These are phyloP conservation scores for Caenorhabditis panamensis DNA, from an alignment of 2,888 invertebrate genomes.

Conservation along the genomic window DNA sequence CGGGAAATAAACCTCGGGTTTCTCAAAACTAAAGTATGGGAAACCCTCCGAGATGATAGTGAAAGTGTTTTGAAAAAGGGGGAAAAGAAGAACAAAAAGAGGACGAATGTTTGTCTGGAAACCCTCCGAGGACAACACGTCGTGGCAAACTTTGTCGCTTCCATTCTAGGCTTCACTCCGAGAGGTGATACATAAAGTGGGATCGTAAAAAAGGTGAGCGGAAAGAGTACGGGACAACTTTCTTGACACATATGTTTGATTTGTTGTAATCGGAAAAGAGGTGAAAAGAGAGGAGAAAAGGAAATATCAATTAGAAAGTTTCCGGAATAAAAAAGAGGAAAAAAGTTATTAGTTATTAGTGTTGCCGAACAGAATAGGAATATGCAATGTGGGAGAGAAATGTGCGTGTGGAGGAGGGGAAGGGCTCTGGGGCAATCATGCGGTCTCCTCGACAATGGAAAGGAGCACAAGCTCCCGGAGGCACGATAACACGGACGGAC, in stretches of 20 bases:
- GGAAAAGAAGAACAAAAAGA: not conserved
- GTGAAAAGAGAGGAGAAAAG: constrained; percentile 5
- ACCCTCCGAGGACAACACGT: not conserved
- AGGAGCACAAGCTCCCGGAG: not conserved
- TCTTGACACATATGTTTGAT: constrained; percentile 36
- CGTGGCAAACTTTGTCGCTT: not conserved
- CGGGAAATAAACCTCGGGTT: not conserved
- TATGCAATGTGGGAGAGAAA: not conserved
- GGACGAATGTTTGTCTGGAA: not conserved
- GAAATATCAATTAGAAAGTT: constrained; percentile 21
- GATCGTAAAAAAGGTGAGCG: constrained; percentile 41
- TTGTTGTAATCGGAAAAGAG: not conserved
- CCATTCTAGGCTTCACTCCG: not conserved
- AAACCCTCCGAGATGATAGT: not conserved
- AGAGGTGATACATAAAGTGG: constrained; percentile 38
- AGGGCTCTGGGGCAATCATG: constrained; percentile 14
- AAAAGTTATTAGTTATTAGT: not conserved
- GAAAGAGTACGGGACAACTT: constrained; percentile 8
- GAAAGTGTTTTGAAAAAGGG: not conserved
- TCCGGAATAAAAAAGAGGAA: not conserved
- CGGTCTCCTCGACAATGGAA: constrained; percentile 3
- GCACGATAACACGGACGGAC: constrained; percentile 43
- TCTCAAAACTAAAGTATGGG: constrained; percentile 1
- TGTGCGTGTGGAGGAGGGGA: constrained; percentile 20
- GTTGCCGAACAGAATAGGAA: not conserved